Evolutionary conservation across 1,140 invertebrate species (phyloP), one percentile per base, ranked within the genome.

Genomic region (Pseudomyrmex flavicornis): DNA sequence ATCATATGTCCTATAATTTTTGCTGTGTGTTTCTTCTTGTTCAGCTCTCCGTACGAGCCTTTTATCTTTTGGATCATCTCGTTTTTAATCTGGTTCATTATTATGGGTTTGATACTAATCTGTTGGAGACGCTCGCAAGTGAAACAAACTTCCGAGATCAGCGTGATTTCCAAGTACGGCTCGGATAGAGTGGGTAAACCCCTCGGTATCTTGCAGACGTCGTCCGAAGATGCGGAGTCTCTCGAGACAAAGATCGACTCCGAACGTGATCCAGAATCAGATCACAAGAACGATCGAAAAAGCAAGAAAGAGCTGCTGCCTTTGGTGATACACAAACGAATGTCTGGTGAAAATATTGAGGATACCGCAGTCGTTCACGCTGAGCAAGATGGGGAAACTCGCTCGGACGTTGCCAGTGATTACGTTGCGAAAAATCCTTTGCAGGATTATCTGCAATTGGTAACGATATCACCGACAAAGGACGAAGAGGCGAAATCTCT

Each of bases 1-100:
- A 56, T 94, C 44, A 22, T 94, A 2, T 90, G 91, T 76, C 94
- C 94, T 2, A 61, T 93, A 17, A 56, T 82, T 50, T 90, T 65
- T 72, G 72, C 75, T 4, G 12, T 86, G 9, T 72, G 90, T 5
- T 91, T 88, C 83, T 35, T 44, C 10, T 84, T 56, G 1, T 15
- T 73, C 17, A 91, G 88, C 89, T 63, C 84, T 12, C 44, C 46
- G 59, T 44, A 58, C 7, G 91, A 90, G 90, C 63, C 86, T 0
- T 70, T 85, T 63, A 48, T 88, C 5, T 93, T 92, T 68, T 94
- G 92, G 91, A 7, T 87, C 0, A 48, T 87, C 0, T 91, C 92
- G 1, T 88, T 94, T 63, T 0, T 92, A 46, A 69, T 94, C 35
- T 95, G 93, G 90, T 1, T 93, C 9, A 20, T 93, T 7, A 73